Evolutionary conservation across 2,113 vertebrate genomes (phyloP).

Genomic region (Aegotheles bennettii): DNA sequence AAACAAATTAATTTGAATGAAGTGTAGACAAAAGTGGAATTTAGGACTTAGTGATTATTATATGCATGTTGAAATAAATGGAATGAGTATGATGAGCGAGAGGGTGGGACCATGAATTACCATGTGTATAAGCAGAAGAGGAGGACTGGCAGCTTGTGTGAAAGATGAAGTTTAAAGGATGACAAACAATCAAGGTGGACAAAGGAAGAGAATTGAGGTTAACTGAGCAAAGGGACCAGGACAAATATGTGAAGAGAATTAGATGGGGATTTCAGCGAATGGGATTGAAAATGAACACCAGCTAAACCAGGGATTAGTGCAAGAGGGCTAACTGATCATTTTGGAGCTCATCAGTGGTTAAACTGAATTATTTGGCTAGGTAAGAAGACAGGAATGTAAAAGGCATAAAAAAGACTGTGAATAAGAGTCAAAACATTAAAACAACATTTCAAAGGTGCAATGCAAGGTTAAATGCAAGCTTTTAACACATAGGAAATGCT

Average conservation of each 20-base stretch:
- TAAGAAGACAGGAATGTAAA: neutral
- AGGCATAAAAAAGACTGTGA: neutral
- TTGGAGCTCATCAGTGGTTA: neutral
- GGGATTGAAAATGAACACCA: neutral
- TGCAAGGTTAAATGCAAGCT: neutral
- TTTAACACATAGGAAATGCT: neutral
- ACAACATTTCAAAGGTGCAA: neutral
- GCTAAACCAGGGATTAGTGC: neutral
- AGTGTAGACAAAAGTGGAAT: neutral
- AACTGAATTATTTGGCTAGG: neutral
- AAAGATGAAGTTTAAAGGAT: neutral
- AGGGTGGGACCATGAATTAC: neutral
- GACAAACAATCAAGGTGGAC: neutral
- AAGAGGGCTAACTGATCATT: neutral
- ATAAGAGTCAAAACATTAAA: neutral
- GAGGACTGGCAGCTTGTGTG: neutral
- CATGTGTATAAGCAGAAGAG: neutral
- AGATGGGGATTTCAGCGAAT: neutral
- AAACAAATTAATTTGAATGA: neutral
- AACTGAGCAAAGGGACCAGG: neutral
- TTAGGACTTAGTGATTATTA: neutral
- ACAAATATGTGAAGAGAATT: neutral
- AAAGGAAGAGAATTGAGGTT: neutral
- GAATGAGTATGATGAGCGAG: neutral
- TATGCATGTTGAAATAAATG: neutral